phyloP scores from a whole-genome alignment of 2,888 invertebrate species.

The Pyralis farinalis region DNA sequence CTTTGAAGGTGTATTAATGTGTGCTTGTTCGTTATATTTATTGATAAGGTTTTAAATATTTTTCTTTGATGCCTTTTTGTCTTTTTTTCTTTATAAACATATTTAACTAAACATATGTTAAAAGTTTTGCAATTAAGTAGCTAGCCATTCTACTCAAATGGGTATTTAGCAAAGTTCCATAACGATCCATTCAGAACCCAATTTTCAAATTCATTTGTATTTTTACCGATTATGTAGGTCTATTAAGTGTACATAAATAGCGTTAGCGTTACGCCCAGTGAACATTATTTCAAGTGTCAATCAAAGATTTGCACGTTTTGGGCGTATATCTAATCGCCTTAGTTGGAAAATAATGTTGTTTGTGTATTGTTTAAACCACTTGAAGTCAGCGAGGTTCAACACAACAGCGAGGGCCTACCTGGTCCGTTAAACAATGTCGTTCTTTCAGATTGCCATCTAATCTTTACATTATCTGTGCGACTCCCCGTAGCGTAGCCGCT shows the following conservation, averaged over 20 bases:
- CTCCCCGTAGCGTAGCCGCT: conserved; percentile 66
- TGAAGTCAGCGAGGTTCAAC: conserved; percentile 30
- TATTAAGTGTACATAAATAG: too few species aligned
- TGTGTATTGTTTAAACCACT: conserved; percentile 70
- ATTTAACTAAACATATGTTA: too few species aligned
- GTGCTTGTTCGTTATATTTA: too few species aligned
- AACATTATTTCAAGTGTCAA: conserved; percentile 39
- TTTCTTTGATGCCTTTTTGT: too few species aligned
- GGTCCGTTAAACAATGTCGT: conserved; percentile 69
- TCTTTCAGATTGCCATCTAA: conserved; percentile 73
- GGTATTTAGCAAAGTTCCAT: too few species aligned
- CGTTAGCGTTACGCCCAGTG: conserved; percentile 29
- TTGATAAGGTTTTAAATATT: too few species aligned
- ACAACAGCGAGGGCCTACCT: conserved; percentile 51
- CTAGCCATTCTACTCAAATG: too few species aligned
- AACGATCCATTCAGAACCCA: too few species aligned
- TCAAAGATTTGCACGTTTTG: conserved; percentile 46
- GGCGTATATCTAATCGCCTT: conserved; percentile 57
- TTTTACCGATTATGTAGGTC: too few species aligned
- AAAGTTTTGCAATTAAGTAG: too few species aligned
- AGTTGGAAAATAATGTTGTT: conserved; percentile 69
- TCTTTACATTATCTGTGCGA: conserved; percentile 67
- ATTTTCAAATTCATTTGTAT: too few species aligned
- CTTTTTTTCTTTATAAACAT: too few species aligned
- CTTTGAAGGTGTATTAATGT: conserved; percentile 1